A percentile compares a stretch with the other conserved stretches of the same genome.
phyloP scores from a whole-genome alignment of 2,888 invertebrate genomes.

The Amphimallon solstitiale region DNA sequence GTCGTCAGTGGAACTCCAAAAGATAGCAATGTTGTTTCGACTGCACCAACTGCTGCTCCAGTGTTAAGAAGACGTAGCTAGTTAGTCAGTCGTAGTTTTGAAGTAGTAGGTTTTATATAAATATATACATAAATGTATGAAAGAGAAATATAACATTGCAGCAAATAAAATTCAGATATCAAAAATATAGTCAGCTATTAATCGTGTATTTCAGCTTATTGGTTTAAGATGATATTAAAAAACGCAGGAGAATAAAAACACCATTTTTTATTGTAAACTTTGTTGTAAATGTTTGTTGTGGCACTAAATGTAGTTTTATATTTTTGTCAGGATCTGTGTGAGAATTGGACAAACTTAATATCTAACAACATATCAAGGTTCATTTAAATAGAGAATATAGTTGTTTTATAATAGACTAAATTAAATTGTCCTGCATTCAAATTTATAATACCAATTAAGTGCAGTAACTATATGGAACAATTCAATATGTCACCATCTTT shows the following conservation, averaged over 20 bases:
- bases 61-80: constrained; percentile 52
- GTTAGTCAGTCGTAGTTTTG: constrained; percentile 45
- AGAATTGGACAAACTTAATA: constrained; percentile 13
- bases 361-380: too few relatives aligned
- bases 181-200: constrained; percentile 17
- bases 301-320: constrained; percentile 20
- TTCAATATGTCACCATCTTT: too few relatives aligned
- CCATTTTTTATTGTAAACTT: constrained; percentile 19
- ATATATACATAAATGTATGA: constrained; percentile 4
- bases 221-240: background rate
- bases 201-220: constrained; percentile 24
- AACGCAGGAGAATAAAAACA: constrained; percentile 14
- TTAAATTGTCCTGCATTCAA: too few relatives aligned
- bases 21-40: constrained; percentile 79
- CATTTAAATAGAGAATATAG: background rate
- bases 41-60: constrained; percentile 73
- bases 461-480: too few relatives aligned
- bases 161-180: constrained; percentile 11
- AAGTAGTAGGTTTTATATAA: constrained; percentile 35
- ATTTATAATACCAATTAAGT: too few relatives aligned
- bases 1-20: constrained; percentile 66
- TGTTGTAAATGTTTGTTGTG: constrained; percentile 31
- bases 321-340: background rate
- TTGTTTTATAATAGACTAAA: background rate
- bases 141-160: background rate